Base-by-base conservation (phyloP, 1,140 invertebrate genomes). In the Paramacrobiotus metropolitanus region DNA sequence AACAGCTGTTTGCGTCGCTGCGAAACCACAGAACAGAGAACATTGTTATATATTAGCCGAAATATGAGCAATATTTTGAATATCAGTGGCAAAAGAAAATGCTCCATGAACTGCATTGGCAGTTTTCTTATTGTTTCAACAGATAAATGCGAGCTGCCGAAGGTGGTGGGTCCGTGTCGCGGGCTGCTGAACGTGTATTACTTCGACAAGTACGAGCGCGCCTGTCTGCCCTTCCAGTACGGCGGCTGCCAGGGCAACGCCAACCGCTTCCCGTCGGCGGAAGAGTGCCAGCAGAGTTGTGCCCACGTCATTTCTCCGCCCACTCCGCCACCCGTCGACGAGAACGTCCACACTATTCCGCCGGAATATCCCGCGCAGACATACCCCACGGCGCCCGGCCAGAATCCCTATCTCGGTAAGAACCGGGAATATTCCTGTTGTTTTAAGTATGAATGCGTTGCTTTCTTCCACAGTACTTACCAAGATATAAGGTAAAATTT, bases 221-320 rank as follows among this genome's bases (percentile, higher is more conserved):
- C 72, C 4, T 89, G 86, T 68, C 74, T 78, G 30, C 76, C 79
- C 21, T 89, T 90, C 70, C 73, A 78, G 2, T 90, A 86, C 68
- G 80, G 82, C 4, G 86, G 86, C 4, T 90, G 87, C 69, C 81
- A 80, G 59, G 86, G 86, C 48, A 90, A 87, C 68, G 80, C 80
- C 21, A 91, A 91, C 69, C 77, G 83, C 68, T 91, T 85, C 73
- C 69, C 80, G 2, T 83, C 83, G 1, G 80, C 82, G 67, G 86
- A 90, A 69, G 82, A 85, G 61, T 91, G 87, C 68, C 80, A 86
- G 68, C 74, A 85, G 64, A 77, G 81, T 30, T 89, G 86, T 67
- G 83, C 86, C 60, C 69, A 70, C 44, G 85, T 83, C 73, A 76
- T 76, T 66, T 78, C 78, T 65, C 75, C 60, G 31, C 59, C 28